Evolutionary conservation across 2,113 vertebrate species (phyloP), one percentile per base, ranked within the genome.

Genomic region (Pelmatolapia mariae): DNA sequence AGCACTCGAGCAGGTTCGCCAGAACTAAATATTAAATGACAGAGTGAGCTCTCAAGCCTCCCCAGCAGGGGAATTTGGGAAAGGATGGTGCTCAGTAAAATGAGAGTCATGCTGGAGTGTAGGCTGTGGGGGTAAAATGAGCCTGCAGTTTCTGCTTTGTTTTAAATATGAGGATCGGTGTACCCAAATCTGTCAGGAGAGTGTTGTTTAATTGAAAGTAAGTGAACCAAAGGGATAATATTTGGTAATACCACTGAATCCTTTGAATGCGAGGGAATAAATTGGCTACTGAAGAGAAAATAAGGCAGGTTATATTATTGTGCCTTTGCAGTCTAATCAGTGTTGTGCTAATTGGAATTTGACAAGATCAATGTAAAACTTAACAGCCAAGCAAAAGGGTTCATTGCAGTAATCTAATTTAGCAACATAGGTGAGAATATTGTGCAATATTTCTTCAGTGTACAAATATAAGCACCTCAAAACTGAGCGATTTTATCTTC

Each of bases 11-110:
- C 53, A 59, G 86, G 56, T 88, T 90, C 50, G 50, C 31, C 78
- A 85, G 82, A 87, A 76, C 81, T 92, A 90, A 90, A 94, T 94
- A 90, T 93, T 92, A 92, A 90, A 94, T 93, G 93, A 92, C 87
- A 87, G 52, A 83, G 73, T 22, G 24, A 90, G 80, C 82, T 90
- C 85, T 86, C 38, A 79, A 66, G 79, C 63, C 73, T 78, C 24
- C 83, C 61, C 86, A 84, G 61, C 83, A 63, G 82, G 82, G 87
- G 87, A 80, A 63, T 57, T 82, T 47, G 71, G 87, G 82, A 82
- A 71, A 73, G 88, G 88, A 90, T 89, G 84, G 86, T 83, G 83
- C 63, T 83, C 78, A 56, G 76, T 87, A 88, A 89, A 93, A 92
- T 80, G 83, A 92, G 87, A 91, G 59, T 85, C 89, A 33, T 63